Evolutionary conservation across 1,140 invertebrate species (phyloP).

Genomic region (Uloborus diversus): DNA sequence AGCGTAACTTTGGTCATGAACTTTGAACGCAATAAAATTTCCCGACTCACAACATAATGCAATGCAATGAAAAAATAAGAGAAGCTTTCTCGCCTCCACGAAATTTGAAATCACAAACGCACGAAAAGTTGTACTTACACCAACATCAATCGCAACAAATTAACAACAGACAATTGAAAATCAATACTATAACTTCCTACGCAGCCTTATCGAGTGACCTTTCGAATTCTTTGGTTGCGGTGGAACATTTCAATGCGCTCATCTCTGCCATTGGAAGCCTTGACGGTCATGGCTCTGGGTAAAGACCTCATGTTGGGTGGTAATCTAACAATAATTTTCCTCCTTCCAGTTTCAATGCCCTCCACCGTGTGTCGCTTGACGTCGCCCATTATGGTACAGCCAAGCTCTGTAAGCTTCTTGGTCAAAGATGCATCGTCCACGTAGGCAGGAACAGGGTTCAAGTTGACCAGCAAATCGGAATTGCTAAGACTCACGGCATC

Average conservation of each 20-base stretch:
- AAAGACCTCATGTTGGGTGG: slow-evolving; percentile 29
- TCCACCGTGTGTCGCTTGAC: slow-evolving; percentile 21
- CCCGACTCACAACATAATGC: too few species aligned
- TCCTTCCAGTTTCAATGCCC: slow-evolving; percentile 39
- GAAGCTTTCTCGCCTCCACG: too few species aligned
- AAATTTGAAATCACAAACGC: too few species aligned
- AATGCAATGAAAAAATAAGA: too few species aligned
- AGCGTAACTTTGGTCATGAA: too few species aligned
- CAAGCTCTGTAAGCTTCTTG: slow-evolving; percentile 24
- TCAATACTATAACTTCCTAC: slow-evolving; percentile 2
- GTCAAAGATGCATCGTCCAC: slow-evolving; percentile 21
- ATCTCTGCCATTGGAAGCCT: slow-evolving; percentile 24
- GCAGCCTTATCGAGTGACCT: slow-evolving; percentile 24
- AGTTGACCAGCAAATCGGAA: slow-evolving; percentile 34
- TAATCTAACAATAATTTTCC: slow-evolving; percentile 41
- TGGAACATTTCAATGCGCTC: slow-evolving; percentile 39
- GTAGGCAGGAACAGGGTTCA: slow-evolving; percentile 49
- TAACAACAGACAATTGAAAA: slow-evolving; percentile 37
- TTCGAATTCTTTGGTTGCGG: slow-evolving; percentile 41
- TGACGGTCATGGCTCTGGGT: slow-evolving; percentile 42
- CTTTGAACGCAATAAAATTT: too few species aligned
- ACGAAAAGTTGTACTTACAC: too few species aligned
- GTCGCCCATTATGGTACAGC: slow-evolving; percentile 25
- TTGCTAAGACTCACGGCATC: slow-evolving; percentile 43
- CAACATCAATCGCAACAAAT: slow-evolving; percentile 52